Evolutionary conservation across 2,888 invertebrate genomes (phyloP), one percentile per base, ranked within the genome.

Genomic region (Mactromeris polynyma): DNA sequence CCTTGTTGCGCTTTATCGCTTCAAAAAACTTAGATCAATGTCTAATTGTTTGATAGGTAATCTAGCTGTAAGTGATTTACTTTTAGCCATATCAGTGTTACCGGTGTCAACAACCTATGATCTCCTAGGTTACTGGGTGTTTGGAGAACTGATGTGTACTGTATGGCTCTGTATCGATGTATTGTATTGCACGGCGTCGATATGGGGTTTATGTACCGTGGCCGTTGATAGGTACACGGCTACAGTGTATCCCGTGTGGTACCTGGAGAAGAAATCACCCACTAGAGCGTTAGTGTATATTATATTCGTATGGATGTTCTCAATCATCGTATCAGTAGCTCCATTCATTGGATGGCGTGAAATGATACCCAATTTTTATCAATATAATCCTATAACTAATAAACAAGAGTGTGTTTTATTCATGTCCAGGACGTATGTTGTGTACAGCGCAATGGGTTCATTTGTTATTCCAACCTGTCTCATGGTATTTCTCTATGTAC

Each of bases 21-120:
- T 94, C 93, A 94, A 94, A 79, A 93, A 94, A 36, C 94, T 96
- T 73, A 94, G 96, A 79, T 96, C 96, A n/a, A 96, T 96, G 93
- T 96, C 96, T 17, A 97, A 97, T 92, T 96, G 96, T 92, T 93
- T 97, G 87, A 97, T 97, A 46, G 97, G 96, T 11, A 97, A 97
- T 90, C 93, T 97, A 78, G 97, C 97, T 0, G 91, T 96, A 31
- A 96, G 96, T 90, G 97, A 97, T 93, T 94, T 97, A 64, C 94
- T 97, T 31, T 94, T 97, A 21, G 96, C 96, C 17, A 81, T 96
- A 21, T 96, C 96, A 7, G 96, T 97, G 33, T 89, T 97, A 89
- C 97, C 97, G 3, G 94, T 97, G 73, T 96, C 96, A 3, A 93
- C 95, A 26, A 94, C 96, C 36, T 94, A 96, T 86, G 96, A 96